A percentile compares a stretch with the other conserved stretches of the same genome.
phyloP scores from a whole-genome alignment of 2,888 invertebrate species.

The Heteromyza rotundicornis region DNA sequence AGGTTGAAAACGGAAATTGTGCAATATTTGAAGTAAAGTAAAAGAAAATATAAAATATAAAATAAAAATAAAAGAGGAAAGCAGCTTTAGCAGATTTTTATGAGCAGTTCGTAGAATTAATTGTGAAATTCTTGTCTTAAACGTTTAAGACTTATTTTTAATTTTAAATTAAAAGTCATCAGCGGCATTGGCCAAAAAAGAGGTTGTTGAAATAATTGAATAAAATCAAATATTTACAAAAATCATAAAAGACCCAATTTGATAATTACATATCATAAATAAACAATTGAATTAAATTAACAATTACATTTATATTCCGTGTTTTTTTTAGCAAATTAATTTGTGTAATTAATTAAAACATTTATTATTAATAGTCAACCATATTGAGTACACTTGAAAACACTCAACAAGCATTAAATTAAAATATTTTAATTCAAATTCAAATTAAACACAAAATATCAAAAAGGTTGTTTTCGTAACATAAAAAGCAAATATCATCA shows the following conservation, averaged over 20 bases:
- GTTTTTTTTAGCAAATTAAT: too few species aligned
- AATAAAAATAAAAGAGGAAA: not conserved
- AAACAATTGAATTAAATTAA: not conserved
- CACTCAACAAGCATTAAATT: not conserved
- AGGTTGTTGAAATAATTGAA: slow-evolving; percentile 8
- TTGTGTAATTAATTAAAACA: slow-evolving; percentile 11
- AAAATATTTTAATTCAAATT: slow-evolving; percentile 15
- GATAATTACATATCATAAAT: not conserved
- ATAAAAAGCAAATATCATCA: slow-evolving; percentile 12
- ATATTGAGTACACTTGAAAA: not conserved
- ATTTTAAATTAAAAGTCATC: not conserved
- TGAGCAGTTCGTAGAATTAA: not conserved
- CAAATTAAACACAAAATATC: not conserved
- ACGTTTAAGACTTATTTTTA: not conserved
- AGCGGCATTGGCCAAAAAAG: not conserved
- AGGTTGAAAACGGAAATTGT: slow-evolving; percentile 11
- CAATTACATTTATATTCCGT: slow-evolving; percentile 34
- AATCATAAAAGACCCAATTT: not conserved
- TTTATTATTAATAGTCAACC: not conserved
- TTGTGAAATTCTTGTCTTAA: not conserved
- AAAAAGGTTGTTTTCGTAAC: slow-evolving; percentile 23
- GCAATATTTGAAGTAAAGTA: slow-evolving; percentile 12
- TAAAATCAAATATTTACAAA: too few species aligned
- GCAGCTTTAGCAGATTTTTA: slow-evolving; percentile 3
- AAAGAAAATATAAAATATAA: too few species aligned